Base-by-base conservation (phyloP, 2,797 vertebrate genomes). In the Pangasius sanitwongsei region DNA sequence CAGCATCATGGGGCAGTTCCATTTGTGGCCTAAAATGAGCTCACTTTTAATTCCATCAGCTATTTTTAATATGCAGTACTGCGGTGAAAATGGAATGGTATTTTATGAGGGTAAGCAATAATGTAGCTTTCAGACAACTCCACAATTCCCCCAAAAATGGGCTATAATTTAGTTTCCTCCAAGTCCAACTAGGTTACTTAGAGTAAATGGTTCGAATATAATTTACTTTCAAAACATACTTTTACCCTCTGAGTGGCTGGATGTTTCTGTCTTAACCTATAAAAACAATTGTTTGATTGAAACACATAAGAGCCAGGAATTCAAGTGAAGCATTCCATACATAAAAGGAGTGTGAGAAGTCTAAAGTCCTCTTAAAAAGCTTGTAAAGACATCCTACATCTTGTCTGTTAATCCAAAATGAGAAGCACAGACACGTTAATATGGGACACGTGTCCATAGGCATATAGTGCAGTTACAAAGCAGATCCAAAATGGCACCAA, bases 391-490 rank as follows among this genome's bases (percentile, higher is more conserved):
- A 83, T 65, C 57, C 41, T 72, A 63, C 20, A n/a, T 31, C 25
- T 63, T 34, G 55, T 83, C 16, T 59, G 55, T 63, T 34, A 23
- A 74, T 63, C 59, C 81, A 87, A 50, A 87, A 69, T 84, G 12
- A 77, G 57, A 70, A 69, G 23, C 28, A 87, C 50, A 69, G 61
- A 78, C 37, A 65, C 28, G 15, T 20, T 80, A 69, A 50, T 41
- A 31, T 31, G 12, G 31, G 57, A 69, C 55, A 57, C 48, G 63
- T 37, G 89, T 83, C 65, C 59, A 67, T 69, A 63, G 61, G 37
- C 81, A 6, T 85, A 31, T n/a, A 82, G 28, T 53, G 41, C 74
- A 81, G 50, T 87, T 85, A 81, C 15, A 77, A 80, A 87, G 41
- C 48, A 72, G 18, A 78, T 85, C 61, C 65, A 85, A 82, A 85